Base-by-base conservation (phyloP, 2,113 vertebrate species). In the Nicator chloris region DNA sequence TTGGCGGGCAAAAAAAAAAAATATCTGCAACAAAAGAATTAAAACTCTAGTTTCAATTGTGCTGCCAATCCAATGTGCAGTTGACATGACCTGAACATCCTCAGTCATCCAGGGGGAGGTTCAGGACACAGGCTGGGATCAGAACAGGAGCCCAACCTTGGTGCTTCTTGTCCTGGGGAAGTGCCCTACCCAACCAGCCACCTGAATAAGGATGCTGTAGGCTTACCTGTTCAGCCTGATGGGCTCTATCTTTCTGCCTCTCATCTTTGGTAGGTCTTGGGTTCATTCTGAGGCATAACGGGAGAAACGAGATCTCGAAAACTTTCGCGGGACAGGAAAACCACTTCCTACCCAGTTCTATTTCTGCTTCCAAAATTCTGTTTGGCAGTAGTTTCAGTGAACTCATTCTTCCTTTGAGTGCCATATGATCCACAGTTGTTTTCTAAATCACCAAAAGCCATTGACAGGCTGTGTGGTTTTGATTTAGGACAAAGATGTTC, bases 311-410 rank as follows among this genome's bases (percentile, higher is more conserved):
- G 73, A 96, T 95, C 96, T 95, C 72, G 18, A 91, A 86, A 97
- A 89, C 89, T 93, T 97, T 84, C 22, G 23, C 18, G 42, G 92
- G 94, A 78, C 95, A 95, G 96, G 96, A 96, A 97, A 97, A 96
- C 96, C 96, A 97, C 96, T 97, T 97, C 96, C 96, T 97, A 96
- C 80, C 44, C 77, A 53, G 65, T 93, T 93, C 94, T 95, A 96
- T 95, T 95, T 95, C 89, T 97, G 88, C 88, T 96, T 93, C 88
- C 83, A 85, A 89, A 93, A 89, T 92, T 91, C 82, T 93, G 45
- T 82, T 91, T 90, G 90, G 82, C 84, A 80, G 54, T 91, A 92
- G 71, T 83, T 93, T 95, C 92, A 95, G 91, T 97, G 93, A 97
- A 96, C 92, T 96, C 95, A 66, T 96, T 95, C 92, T 97, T 96